These are phyloP conservation scores for Cladopsammia gracilis DNA, from an alignment of 64 coral and sea anemone genomes.

Conservation along the genomic window DNA sequence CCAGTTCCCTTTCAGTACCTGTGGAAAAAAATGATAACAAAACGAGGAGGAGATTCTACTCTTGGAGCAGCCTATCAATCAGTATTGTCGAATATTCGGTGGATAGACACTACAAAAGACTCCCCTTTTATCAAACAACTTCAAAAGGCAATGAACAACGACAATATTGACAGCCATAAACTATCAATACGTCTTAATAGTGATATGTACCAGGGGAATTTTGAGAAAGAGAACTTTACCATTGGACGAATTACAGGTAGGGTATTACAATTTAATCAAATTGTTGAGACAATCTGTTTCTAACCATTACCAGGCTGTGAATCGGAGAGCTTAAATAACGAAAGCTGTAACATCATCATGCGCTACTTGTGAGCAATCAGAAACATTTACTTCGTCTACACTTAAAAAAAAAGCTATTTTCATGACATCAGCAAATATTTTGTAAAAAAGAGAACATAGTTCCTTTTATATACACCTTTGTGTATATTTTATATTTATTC, in stretches of 20 bases:
- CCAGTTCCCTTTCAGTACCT: conserved; percentile 66
- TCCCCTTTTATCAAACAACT: conserved; percentile 22
- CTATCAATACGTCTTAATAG: conserved; percentile 58
- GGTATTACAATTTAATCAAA: too few species aligned
- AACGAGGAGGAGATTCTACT: neutral
- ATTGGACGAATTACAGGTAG: conserved; percentile 48
- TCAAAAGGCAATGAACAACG: neutral
- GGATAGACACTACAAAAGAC: neutral
- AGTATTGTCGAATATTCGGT: conserved; percentile 14
- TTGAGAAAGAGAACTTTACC: neutral
- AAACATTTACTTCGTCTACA: too few species aligned
- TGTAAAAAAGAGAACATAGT: too few species aligned
- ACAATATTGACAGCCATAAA: neutral
- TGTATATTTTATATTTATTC: too few species aligned
- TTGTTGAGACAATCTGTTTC: too few species aligned
- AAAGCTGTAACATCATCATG: too few species aligned
- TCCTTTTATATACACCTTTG: too few species aligned
- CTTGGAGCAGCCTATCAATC: conserved; percentile 43
- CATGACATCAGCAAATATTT: too few species aligned
- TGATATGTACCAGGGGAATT: conserved; percentile 12
- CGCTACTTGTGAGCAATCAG: too few species aligned
- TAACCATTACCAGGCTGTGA: too few species aligned
- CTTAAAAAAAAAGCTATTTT: too few species aligned
- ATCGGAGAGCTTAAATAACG: too few species aligned
- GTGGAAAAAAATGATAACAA: conserved; percentile 43